A percentile compares a stretch with the other conserved stretches of the same genome.
phyloP scores from a whole-genome alignment of 2,113 vertebrate species.

The Colaptes auratus region DNA sequence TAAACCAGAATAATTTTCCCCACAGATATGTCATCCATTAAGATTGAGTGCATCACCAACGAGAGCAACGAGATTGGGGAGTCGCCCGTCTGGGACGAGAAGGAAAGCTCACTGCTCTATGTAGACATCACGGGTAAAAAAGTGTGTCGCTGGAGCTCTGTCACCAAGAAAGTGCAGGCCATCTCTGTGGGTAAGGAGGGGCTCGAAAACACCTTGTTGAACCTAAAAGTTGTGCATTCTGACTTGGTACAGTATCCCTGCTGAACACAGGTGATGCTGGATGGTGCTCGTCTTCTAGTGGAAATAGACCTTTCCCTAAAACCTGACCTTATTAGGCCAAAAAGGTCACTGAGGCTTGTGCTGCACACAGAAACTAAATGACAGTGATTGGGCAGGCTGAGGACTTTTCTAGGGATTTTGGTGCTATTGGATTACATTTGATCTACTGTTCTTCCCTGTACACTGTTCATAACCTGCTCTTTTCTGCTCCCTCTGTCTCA shows the following conservation, averaged over 20 bases:
- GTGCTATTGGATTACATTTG: not conserved
- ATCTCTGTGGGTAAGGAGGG: conserved; percentile 80
- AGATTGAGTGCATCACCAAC: conserved; percentile 80
- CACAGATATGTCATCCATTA: conserved; percentile 82
- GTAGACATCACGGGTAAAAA: conserved; percentile 86
- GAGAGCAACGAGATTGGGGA: conserved; percentile 80
- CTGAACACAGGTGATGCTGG: accelerated
- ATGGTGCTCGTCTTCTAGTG: not conserved
- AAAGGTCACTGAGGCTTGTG: not conserved
- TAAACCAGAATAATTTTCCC: not conserved
- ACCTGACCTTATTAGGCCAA: accelerated
- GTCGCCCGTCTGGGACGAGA: conserved; percentile 91
- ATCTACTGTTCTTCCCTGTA: not conserved
- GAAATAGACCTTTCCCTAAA: not conserved
- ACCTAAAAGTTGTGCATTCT: accelerated
- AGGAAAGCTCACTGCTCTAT: conserved; percentile 80
- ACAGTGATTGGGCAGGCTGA: not conserved
- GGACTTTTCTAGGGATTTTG: accelerated
- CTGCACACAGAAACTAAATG: not conserved
- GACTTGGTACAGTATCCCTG: accelerated
- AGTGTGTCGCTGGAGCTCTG: conserved; percentile 84
- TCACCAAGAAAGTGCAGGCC: conserved; percentile 71
- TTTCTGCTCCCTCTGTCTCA: not conserved
- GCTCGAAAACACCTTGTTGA: not conserved
- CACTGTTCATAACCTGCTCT: accelerated